Conservation (phyloP, 2,113 vertebrate species). For the Lethenteron camtschaticum region DNA sequence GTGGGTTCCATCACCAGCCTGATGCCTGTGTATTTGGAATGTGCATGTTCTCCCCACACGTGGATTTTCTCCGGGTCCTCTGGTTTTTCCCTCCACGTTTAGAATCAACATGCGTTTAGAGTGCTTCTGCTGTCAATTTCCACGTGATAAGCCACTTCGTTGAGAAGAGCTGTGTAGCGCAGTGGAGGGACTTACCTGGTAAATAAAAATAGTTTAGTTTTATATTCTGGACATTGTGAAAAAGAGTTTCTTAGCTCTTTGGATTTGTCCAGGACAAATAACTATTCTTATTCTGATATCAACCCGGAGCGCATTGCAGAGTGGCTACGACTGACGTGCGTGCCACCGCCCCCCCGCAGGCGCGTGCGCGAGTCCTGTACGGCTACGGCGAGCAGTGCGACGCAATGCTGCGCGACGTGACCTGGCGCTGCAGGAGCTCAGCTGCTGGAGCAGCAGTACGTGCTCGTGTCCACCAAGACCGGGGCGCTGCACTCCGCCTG, state of each 20-base stretch:
- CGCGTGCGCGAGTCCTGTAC: conserved; percentile 62
- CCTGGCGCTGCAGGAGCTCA: conserved; percentile 61
- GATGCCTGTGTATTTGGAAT: no score
- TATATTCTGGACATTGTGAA: not conserved
- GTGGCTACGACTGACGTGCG: not conserved
- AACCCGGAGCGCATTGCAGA: not conserved
- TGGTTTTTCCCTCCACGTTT: no score
- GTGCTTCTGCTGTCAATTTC: no score
- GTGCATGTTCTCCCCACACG: no score
- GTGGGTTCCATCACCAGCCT: no score
- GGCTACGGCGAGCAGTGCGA: conserved; percentile 89
- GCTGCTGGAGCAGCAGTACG: conserved; percentile 77
- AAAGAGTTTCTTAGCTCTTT: not conserved
- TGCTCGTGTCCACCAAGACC: conserved; percentile 91
- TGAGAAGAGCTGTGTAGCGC: no score
- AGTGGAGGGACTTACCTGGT: not conserved
- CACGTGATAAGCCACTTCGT: no score
- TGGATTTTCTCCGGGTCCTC: no score
- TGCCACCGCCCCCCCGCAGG: conserved; percentile 27
- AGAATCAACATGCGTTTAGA: no score
- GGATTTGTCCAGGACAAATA: not conserved
- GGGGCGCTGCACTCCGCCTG: conserved; percentile 79
- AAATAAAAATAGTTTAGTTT: not conserved
- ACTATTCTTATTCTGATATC: not conserved
- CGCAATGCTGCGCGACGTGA: conserved; percentile 66